Base-by-base conservation (phyloP, 2,888 invertebrate genomes). In the Onthophagus sagittarius region DNA sequence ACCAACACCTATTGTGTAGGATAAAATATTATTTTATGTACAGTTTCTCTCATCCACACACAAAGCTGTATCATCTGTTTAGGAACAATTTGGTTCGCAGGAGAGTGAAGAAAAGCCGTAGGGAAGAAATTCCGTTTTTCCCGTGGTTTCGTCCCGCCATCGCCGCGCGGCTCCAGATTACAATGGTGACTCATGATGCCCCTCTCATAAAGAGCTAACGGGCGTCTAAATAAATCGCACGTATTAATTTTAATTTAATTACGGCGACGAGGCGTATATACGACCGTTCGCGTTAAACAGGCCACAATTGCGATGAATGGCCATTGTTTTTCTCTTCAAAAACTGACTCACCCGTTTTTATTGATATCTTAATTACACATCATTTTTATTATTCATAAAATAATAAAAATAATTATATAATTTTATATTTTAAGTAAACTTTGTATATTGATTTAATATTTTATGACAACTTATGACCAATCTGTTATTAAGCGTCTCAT, bases 141-240 rank as follows among this genome's bases (percentile, higher is more conserved):
- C 39, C 39, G 39, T 11, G 39, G 39, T 53, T 53, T 53, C 39
- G 4, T 7, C 11, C 39, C 11, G 11, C 39, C 9, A 11, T 4
- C 39, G 9, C 9, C 11, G 9, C 11, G 0, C 39, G 39, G 39
- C 11, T 53, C 39, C 2, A 7, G 9, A 53, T 15, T 7, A 32
- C 64, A 71, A 75, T 72, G 73, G 73, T 75, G 73, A 71, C 71
- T 73, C 72, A 53, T 53, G 39, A 11, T 53, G 39, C 39, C 39
- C 39, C 39, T 53, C 39, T 23, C 23, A 23, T 23, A 71, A 73
- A 74, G 73, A 75, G 73, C 73, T 75, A 75, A 75, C 75, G 75
- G 75, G 31, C 71, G 75, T 75, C 75, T 62, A 74, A 73, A 75
- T 75, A 75, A 75, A 75, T 75, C 75, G 71, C 72, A 71, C 62